Evolutionary conservation across 1,140 invertebrate genomes (phyloP).

Genomic region (Prorops nasuta): DNA sequence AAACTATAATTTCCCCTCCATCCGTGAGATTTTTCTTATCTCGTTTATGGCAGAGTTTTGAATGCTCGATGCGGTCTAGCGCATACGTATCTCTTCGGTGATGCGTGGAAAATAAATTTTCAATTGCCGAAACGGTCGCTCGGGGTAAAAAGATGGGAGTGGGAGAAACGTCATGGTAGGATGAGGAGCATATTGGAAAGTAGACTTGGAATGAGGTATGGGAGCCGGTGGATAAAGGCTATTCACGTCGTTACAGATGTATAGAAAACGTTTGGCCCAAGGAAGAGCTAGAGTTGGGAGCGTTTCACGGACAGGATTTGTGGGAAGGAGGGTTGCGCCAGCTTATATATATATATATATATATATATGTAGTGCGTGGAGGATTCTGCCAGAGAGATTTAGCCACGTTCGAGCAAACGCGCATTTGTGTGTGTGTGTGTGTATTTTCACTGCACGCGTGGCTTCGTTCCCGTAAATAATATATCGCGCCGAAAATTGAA

Average conservation of each 20-base stretch:
- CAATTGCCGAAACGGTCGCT: constrained; percentile 17
- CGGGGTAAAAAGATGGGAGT: background rate
- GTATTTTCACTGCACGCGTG: background rate
- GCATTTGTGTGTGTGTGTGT: background rate
- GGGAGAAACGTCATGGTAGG: constrained; percentile 8
- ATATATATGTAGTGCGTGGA: too few species aligned
- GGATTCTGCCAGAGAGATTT: too few species aligned
- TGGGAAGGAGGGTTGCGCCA: constrained; percentile 15
- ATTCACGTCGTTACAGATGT: constrained; percentile 36
- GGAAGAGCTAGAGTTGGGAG: constrained; percentile 23
- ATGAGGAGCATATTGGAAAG: constrained; percentile 7
- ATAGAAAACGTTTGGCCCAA: constrained; percentile 30
- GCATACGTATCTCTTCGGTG: constrained; percentile 6
- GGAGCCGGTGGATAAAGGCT: constrained; percentile 20
- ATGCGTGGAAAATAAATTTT: constrained; percentile 27
- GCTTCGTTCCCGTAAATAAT: constrained; percentile 26
- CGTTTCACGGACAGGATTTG: constrained; percentile 21
- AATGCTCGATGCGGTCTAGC: too few species aligned
- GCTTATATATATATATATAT: too few species aligned
- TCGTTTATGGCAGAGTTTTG: too few species aligned
- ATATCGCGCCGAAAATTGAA: constrained; percentile 40
- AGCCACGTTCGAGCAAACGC: too few species aligned
- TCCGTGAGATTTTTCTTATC: too few species aligned
- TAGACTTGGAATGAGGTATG: constrained; percentile 5
- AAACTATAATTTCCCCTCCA: too few species aligned